A percentile compares a stretch with the other conserved stretches of the same genome.
Conservation (phyloP, 1,140 invertebrate species). For the Pemphigus obesinymphae region DNA sequence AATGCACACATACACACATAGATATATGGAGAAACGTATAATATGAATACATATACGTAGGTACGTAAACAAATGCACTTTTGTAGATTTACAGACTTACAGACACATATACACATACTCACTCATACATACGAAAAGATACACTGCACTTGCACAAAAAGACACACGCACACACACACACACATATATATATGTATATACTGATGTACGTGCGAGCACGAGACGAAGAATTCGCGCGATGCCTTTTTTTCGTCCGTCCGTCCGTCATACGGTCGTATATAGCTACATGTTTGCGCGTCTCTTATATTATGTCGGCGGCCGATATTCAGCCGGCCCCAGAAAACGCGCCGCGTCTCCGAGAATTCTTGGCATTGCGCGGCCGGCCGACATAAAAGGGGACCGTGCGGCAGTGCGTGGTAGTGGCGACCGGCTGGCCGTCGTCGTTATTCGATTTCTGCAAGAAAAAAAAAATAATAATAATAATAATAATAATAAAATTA, state of each 20-base stretch:
- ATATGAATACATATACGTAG: no score
- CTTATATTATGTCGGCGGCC: background rate
- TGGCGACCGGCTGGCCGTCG: background rate
- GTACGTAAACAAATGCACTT: no score
- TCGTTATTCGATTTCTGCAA: background rate
- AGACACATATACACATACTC: no score
- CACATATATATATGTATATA: background rate
- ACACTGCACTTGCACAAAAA: background rate
- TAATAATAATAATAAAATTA: no score
- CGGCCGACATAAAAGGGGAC: background rate
- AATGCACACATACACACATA: no score
- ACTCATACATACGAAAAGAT: no score
- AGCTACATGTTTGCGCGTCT: background rate
- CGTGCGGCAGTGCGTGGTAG: background rate
- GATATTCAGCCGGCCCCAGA: conserved; percentile 7
- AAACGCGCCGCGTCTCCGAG: background rate
- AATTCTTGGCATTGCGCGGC: conserved; percentile 15
- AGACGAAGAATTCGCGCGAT: conserved; percentile 3
- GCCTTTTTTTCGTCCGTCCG: background rate
- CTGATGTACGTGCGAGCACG: no score
- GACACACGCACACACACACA: background rate
- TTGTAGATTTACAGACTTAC: no score
- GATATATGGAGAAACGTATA: no score
- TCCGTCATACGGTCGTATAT: background rate
- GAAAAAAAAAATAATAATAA: no score